A percentile compares a stretch with the other conserved stretches of the same genome.
Evolutionary conservation across 2,888 invertebrate species (phyloP).

Genomic region (Ophraella communa): DNA sequence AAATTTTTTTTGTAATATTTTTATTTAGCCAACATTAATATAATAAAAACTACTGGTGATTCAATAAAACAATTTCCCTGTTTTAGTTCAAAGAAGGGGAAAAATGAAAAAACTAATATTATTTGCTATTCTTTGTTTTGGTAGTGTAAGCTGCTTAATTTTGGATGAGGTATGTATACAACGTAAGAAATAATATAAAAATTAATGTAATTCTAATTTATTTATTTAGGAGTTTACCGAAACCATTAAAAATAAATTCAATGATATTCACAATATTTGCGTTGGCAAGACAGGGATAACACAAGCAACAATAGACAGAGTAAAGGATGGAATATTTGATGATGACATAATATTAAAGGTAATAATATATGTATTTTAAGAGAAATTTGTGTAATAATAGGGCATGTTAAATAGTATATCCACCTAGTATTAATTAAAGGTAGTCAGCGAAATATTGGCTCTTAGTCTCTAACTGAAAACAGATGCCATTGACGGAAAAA

Average conservation of each 20-base stretch:
- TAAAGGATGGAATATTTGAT: conserved; percentile 1
- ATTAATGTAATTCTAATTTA: background rate
- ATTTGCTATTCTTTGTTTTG: background rate
- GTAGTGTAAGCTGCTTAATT: background rate
- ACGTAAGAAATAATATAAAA: no score
- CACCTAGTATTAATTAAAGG: no score
- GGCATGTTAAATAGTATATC: no score
- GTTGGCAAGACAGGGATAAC: background rate
- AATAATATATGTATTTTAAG: background rate
- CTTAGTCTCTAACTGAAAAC: no score
- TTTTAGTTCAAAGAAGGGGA: no score
- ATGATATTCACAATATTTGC: background rate
- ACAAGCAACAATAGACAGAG: background rate
- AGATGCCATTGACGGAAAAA: no score
- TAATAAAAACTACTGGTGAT: no score
- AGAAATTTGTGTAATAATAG: no score
- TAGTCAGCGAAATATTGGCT: no score
- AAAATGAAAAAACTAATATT: background rate
- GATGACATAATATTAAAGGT: background rate
- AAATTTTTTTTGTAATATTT: no score
- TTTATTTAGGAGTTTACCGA: background rate
- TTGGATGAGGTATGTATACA: background rate
- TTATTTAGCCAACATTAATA: no score
- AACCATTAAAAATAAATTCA: background rate
- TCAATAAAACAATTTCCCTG: no score